Base-by-base conservation (phyloP, 2,888 invertebrate genomes). In the Priapulus caudatus region DNA sequence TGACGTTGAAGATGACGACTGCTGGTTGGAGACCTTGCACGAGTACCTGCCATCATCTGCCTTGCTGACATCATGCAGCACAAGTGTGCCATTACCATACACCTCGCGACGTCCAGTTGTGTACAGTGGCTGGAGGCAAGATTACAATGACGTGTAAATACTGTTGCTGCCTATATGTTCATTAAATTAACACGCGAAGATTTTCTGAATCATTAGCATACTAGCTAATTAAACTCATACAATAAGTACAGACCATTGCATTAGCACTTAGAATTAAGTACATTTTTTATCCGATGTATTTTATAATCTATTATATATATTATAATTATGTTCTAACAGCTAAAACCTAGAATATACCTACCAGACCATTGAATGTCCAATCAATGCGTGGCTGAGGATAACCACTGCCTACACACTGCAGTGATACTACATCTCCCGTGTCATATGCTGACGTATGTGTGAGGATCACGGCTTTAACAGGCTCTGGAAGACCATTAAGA, bases 361-460 rank as follows among this genome's bases (percentile, higher is more conserved):
- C 33, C 10, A 33, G 10, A 33, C n/a, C 33, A n/a, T 10, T n/a
- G n/a, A 33, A 33, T 10, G n/a, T 10, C 33, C 33, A 33, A 33
- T 33, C 33, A n/a, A 33, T 33, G 33, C 33, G 33, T 33, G 33
- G 33, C 10, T 10, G 33, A 33, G 33, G 33, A 49, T 46, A 15
- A 10, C 51, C 51, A 16, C 44, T 5, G 5, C 47, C 51, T 4
- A 10, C 51, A 24, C 51, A 50, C n/a, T 50, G 16, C 49, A 50
- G 21, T 16, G 15, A 4, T 15, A 50, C 44, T 5, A 4, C 48
- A 16, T 50, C 48, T 16, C 51, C 51, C 5, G 15, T 21, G 5
- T 47, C 4, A 20, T 50, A 50, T 10, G 43, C 45, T n/a, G 19
- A 18, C 10, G 19, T 16, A 20, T 50, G 50, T 18, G 16, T 21